Evolutionary conservation across 2,888 invertebrate species (phyloP), one percentile per base, ranked within the genome.

Genomic region (Sarcophaga rosellei): DNA sequence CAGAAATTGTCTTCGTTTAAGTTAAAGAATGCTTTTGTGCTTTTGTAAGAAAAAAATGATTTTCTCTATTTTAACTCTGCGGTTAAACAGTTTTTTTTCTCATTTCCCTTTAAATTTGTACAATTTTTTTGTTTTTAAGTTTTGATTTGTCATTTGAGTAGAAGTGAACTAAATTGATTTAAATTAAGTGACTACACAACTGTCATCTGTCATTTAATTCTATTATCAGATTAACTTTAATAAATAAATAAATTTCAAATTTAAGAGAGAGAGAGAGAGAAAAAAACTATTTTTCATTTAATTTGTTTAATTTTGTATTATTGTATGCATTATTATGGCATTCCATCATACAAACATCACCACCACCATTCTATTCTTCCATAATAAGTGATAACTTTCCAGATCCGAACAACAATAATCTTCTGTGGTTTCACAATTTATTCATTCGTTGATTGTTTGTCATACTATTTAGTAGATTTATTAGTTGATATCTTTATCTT

Each of bases 201-300:
- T 73, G 57, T 47, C 59, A 81, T 74, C 72, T 68, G 69, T 23
- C 65, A 77, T 77, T 66, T 77, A 66, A 66, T 61, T 72, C 21
- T 47, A 73, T 80, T 76, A 84, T 63, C 57, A 59, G 61, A 75
- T 84, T 79, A 59, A 47, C 74, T 82, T 77, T 47, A 77, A 35
- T 35, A 35, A 35, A 35, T 35, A 2, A 77, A 35, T 35, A 35
- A 35, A 35, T 35, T 35, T 35, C 2, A 35, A 35, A 35, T 35
- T 35, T 35, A 35, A 8, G 8, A 35, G 35, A 35, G 25, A 25
- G 25, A 25, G 25, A 25, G 35, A 35, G 2, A 10, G 10, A 35
- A 79, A 79, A 65, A 75, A 53, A 53, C 4, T 4, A 17, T 61
- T 66, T 79, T 62, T 75, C 57, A 72, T 80, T 84, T 84, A 84